Percentiles rank a stretch among this genome's conserved stretches.
Evolutionary conservation across 2,888 invertebrate genomes (phyloP).

Genomic region (Nemapogon koenigi): DNA sequence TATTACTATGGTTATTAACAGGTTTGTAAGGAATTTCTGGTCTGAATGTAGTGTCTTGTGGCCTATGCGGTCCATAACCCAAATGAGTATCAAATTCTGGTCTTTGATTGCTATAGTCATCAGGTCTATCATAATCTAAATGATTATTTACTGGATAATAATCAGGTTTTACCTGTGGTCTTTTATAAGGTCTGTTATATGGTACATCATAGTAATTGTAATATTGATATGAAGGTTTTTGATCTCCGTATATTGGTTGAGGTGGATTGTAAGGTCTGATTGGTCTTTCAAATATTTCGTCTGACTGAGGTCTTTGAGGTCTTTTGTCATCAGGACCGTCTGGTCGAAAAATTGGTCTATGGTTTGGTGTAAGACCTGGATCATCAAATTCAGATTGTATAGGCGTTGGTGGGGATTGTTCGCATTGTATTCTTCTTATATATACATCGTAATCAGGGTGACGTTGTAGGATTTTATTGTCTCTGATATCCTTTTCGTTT

Average conservation of each 20-base stretch:
- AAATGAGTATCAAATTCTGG: slow-evolving; percentile 36
- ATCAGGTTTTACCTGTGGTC: slow-evolving; percentile 24
- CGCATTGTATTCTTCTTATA: slow-evolving; percentile 41
- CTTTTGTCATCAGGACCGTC: slow-evolving; percentile 34
- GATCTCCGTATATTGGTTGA: neutral
- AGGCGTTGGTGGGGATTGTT: slow-evolving; percentile 45
- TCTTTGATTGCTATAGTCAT: slow-evolving; percentile 31
- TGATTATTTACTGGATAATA: slow-evolving; percentile 10
- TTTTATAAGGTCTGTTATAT: slow-evolving; percentile 23
- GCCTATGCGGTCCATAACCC: slow-evolving; percentile 40
- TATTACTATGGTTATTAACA: slow-evolving; percentile 11
- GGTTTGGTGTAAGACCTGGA: slow-evolving; percentile 24
- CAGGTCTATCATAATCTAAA: slow-evolving; percentile 35
- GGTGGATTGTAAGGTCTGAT: slow-evolving; percentile 19
- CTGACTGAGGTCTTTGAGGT: slow-evolving; percentile 24
- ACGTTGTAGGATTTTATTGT: slow-evolving; percentile 30
- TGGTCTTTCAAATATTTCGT: slow-evolving; percentile 21
- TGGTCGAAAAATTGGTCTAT: slow-evolving; percentile 44
- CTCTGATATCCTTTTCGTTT: slow-evolving; percentile 40
- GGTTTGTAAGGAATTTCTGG: slow-evolving; percentile 23
- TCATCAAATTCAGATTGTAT: slow-evolving; percentile 36
- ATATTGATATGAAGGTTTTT: slow-evolving; percentile 4
- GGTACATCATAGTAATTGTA: slow-evolving; percentile 14
- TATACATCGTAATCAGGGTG: slow-evolving; percentile 54
- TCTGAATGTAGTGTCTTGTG: slow-evolving; percentile 36